A percentile compares a stretch with the other conserved stretches of the same genome.
Evolutionary conservation across 2,797 vertebrate genomes (phyloP).

Genomic region (Enteromius anoplus): DNA sequence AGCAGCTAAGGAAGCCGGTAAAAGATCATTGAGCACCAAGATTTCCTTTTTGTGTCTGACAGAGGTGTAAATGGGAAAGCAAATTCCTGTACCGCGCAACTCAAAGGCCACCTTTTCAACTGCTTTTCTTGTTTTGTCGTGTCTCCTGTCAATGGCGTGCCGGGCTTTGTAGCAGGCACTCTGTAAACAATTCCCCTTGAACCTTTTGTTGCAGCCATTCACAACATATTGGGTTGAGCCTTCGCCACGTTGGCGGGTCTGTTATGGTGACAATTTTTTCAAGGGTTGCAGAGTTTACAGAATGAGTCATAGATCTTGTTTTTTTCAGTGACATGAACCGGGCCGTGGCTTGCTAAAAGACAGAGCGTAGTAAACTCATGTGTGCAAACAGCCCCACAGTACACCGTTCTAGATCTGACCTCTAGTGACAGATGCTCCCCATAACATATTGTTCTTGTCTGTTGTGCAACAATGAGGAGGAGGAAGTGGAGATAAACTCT

Average conservation of each 20-base stretch:
- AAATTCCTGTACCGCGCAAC: constrained; percentile 76
- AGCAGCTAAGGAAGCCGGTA: constrained; percentile 77
- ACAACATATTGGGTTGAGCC: constrained; percentile 49
- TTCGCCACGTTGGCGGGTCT: constrained; percentile 55
- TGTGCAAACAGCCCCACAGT: constrained; percentile 70
- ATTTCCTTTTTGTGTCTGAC: constrained; percentile 72
- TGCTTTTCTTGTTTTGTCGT: constrained; percentile 73
- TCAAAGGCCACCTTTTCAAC: constrained; percentile 74
- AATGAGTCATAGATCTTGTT: constrained; percentile 57
- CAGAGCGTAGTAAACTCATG: constrained; percentile 47
- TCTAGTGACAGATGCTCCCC: constrained; percentile 69
- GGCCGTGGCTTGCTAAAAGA: constrained; percentile 42
- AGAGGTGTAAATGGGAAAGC: constrained; percentile 78
- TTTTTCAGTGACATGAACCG: constrained; percentile 50
- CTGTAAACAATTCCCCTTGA: constrained; percentile 64
- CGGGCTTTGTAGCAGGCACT: constrained; percentile 69
- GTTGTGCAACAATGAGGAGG: constrained; percentile 71
- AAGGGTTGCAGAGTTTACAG: constrained; percentile 58
- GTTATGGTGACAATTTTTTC: constrained; percentile 50
- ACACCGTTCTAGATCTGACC: constrained; percentile 58
- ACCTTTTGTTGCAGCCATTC: constrained; percentile 61
- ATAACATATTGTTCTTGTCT: constrained; percentile 68
- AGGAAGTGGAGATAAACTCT: constrained; percentile 78
- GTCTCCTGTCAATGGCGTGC: constrained; percentile 69
- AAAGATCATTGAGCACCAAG: constrained; percentile 75